Evolutionary conservation across 2,888 invertebrate species (phyloP).

Genomic region (Trissolcus japonicus): DNA sequence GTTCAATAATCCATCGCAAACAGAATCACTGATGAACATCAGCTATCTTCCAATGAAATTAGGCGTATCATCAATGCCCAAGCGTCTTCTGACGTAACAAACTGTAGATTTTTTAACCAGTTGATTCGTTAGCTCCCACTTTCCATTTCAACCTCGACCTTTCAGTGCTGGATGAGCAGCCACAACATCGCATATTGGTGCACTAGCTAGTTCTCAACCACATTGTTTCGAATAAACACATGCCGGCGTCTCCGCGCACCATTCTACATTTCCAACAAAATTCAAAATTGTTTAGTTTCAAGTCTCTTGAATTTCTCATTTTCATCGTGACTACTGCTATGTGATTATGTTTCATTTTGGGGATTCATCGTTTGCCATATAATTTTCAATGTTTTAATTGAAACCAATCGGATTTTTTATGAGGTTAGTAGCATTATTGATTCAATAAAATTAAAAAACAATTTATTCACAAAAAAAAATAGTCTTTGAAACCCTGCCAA

Average conservation of each 20-base stretch:
- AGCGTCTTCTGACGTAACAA: constrained; percentile 30
- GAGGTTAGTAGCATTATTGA: too few relatives aligned
- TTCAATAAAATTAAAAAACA: too few relatives aligned
- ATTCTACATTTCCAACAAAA: background rate
- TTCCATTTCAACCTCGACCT: constrained; percentile 58
- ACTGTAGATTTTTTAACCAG: constrained; percentile 37
- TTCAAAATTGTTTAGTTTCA: background rate
- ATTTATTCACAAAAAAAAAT: too few relatives aligned
- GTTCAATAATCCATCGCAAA: too few relatives aligned
- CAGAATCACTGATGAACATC: too few relatives aligned
- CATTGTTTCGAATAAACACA: constrained; percentile 61
- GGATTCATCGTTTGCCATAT: background rate
- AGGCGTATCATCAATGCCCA: too few relatives aligned
- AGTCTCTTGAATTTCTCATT: background rate
- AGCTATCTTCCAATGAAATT: too few relatives aligned
- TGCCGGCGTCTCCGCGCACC: constrained; percentile 38
- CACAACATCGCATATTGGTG: constrained; percentile 47
- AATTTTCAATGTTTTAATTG: background rate
- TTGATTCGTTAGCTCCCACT: constrained; percentile 57
- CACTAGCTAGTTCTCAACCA: constrained; percentile 52
- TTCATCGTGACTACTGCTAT: background rate
- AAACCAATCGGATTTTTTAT: too few relatives aligned
- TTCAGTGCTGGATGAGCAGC: constrained; percentile 47
- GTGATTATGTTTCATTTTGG: background rate
- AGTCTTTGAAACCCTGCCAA: too few relatives aligned